Conservation (phyloP, 2,888 invertebrate species). For the Tiphia femorata region DNA sequence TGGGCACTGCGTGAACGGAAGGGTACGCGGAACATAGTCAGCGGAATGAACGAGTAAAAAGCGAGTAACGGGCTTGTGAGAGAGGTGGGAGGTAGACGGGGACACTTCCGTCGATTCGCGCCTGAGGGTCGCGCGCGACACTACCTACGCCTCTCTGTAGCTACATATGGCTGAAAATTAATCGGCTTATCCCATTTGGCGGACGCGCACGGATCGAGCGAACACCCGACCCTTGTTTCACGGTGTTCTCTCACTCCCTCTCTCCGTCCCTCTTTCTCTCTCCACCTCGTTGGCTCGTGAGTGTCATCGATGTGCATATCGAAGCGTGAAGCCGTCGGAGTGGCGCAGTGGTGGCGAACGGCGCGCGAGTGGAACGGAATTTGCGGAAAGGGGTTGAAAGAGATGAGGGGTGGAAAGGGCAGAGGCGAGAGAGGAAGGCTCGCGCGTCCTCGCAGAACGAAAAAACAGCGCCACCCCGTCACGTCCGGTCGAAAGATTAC, state of each 20-base stretch:
- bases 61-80: no score
- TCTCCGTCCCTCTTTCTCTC: neutral
- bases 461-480: conserved; percentile 13
- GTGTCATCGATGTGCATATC: neutral
- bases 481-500: conserved; percentile 25
- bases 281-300: neutral
- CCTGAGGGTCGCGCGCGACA: no score
- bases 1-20: no score
- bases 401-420: neutral
- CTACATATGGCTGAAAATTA: conserved; percentile 41
- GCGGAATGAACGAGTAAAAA: no score
- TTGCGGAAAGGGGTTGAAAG: neutral
- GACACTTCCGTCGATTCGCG: no score
- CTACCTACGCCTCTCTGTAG: no score
- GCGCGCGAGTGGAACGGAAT: conserved; percentile 5
- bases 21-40: no score
- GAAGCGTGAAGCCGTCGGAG: neutral
- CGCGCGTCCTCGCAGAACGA: conserved; percentile 1
- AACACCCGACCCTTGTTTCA: no score
- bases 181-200: conserved; percentile 42
- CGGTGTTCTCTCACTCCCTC: neutral
- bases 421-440: no score
- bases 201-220: neutral
- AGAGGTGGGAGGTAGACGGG: no score
- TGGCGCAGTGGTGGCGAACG: neutral